phyloP scores from a whole-genome alignment of 2,888 invertebrate genomes.

The Phalera bucephala region DNA sequence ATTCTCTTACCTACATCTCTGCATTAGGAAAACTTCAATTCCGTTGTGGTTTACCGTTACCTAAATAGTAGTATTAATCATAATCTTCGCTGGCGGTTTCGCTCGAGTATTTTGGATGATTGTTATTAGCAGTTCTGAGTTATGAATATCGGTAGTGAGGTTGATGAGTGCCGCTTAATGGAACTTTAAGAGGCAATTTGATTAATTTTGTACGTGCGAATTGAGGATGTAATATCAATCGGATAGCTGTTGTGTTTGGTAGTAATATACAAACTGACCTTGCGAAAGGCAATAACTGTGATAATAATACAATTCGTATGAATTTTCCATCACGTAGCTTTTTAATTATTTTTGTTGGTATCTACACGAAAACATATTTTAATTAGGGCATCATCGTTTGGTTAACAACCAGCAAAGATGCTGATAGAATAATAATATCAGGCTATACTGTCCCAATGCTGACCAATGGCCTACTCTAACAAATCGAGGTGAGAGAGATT shows the following conservation, averaged over 20 bases:
- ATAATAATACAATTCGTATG: no score
- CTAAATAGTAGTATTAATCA: slow-evolving; percentile 67
- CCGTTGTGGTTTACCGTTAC: slow-evolving; percentile 62
- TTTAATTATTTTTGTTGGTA: no score
- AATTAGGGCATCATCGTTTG: no score
- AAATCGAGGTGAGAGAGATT: no score
- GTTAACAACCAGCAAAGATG: no score
- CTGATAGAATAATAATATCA: no score
- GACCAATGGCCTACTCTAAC: no score
- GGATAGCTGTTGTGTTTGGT: slow-evolving; percentile 14
- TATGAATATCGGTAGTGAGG: slow-evolving; percentile 39
- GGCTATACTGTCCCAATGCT: no score
- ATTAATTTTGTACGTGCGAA: slow-evolving; percentile 35
- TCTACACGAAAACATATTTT: no score
- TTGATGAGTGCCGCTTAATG: slow-evolving; percentile 44
- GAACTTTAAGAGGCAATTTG: slow-evolving; percentile 55
- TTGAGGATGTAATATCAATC: slow-evolving; percentile 20
- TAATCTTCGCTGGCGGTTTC: slow-evolving; percentile 57
- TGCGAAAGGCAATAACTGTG: no score
- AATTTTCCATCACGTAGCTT: no score
- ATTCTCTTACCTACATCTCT: slow-evolving; percentile 41
- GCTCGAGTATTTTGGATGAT: slow-evolving; percentile 54
- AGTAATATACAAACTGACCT: not conserved
- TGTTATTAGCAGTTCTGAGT: slow-evolving; percentile 50
- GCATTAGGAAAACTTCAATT: slow-evolving; percentile 45